phyloP scores from a whole-genome alignment of 1,140 invertebrate genomes.

The Halotydeus destructor region DNA sequence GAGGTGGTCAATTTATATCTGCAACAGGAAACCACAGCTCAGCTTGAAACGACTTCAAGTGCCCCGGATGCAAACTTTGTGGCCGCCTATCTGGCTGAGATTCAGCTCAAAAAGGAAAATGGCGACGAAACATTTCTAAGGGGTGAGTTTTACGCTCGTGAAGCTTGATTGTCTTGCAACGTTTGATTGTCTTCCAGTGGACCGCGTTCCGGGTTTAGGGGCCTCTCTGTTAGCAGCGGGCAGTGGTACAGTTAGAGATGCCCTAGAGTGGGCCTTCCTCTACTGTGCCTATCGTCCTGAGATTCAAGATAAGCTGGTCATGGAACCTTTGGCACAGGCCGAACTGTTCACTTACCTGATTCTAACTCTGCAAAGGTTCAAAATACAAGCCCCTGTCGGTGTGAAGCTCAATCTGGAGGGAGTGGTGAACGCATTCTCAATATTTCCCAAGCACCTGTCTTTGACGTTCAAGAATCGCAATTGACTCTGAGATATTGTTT shows the following conservation, averaged over 20 bases:
- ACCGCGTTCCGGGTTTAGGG: conserved; percentile 16
- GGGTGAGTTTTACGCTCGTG: not conserved
- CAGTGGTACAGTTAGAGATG: conserved; percentile 23
- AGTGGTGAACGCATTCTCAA: no score
- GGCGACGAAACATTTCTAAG: not conserved
- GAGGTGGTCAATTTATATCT: conserved; percentile 2
- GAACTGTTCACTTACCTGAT: conserved; percentile 65
- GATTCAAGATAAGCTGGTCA: no score
- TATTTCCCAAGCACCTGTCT: no score
- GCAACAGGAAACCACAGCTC: not conserved
- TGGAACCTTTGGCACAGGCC: conserved; percentile 54
- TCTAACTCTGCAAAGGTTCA: conserved; percentile 48
- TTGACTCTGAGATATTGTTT: no score
- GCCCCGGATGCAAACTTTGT: conserved; percentile 17
- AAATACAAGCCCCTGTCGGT: no score
- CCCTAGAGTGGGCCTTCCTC: conserved; percentile 23
- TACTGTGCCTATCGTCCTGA: conserved; percentile 23
- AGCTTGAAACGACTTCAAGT: conserved; percentile 1
- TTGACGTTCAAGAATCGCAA: no score
- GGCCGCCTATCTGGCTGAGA: conserved; percentile 14
- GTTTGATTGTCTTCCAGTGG: not conserved
- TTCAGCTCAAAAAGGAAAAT: no score
- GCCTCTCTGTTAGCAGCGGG: conserved; percentile 21
- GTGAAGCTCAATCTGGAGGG: no score
- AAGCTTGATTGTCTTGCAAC: not conserved